Percentiles rank a stretch among this genome's conserved stretches.
Conservation (phyloP, 2,888 invertebrate genomes). For the Aethes cnicana region DNA sequence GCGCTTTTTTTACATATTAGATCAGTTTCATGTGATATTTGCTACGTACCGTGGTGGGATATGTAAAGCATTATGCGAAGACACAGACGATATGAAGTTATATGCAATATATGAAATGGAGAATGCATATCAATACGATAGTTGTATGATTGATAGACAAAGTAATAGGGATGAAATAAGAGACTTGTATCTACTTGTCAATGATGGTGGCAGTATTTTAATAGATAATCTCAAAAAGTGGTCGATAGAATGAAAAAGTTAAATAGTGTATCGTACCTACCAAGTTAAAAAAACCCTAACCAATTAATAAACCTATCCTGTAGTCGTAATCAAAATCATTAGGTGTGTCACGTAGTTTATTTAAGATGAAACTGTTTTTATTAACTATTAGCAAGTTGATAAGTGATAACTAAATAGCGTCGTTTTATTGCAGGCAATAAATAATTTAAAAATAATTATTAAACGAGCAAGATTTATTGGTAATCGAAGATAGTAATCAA, state of each 20-base stretch:
- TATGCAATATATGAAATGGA: background rate
- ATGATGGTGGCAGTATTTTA: background rate
- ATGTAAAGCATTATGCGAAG: constrained; percentile 1
- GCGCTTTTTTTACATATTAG: background rate
- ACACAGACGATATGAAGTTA: background rate
- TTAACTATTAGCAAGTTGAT: background rate
- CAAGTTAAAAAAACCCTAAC: no score
- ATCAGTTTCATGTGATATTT: constrained; percentile 1
- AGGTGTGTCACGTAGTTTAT: background rate
- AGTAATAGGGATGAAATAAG: background rate
- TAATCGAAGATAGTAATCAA: no score
- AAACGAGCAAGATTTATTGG: background rate
- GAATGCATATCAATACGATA: no score
- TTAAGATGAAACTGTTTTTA: background rate
- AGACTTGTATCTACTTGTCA: background rate
- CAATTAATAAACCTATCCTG: no score
- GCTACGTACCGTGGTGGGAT: background rate
- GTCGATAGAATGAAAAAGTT: background rate
- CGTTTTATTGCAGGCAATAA: background rate
- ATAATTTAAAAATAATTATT: background rate
- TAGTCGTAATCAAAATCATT: background rate
- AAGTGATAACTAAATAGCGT: background rate
- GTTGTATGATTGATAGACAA: background rate
- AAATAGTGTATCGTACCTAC: no score
- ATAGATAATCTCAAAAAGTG: background rate